These are phyloP conservation scores for Tapirus terrestris DNA, from an alignment of 2,113 vertebrate species.

Conservation along the genomic window DNA sequence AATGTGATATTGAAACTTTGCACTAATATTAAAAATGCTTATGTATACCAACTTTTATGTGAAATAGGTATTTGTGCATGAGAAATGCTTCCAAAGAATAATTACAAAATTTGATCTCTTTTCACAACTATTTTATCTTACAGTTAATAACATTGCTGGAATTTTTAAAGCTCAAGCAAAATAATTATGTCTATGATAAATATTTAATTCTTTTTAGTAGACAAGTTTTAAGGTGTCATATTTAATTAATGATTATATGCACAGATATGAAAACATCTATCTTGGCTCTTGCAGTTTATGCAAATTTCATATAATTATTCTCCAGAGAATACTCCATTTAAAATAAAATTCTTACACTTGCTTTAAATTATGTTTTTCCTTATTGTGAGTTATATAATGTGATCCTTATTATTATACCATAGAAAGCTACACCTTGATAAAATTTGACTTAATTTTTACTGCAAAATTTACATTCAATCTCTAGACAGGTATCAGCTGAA, in stretches of 20 bases:
- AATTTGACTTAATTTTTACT: conserved; percentile 22
- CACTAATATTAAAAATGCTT: conserved; percentile 21
- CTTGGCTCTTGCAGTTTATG: conserved; percentile 40
- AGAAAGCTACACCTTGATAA: conserved; percentile 21
- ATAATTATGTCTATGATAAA: conserved; percentile 59
- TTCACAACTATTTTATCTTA: conserved; percentile 51
- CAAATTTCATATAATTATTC: conserved; percentile 67
- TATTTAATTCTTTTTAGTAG: conserved; percentile 56
- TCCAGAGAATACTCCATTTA: conserved; percentile 41
- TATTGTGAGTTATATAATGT: not conserved
- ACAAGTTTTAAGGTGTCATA: conserved; percentile 48
- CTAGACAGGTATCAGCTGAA: not conserved
- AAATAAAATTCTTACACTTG: conserved; percentile 39
- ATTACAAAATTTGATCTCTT: not conserved
- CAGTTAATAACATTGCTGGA: conserved; percentile 47
- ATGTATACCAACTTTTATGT: not conserved
- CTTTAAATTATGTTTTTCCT: conserved; percentile 32
- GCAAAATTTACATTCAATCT: conserved; percentile 13
- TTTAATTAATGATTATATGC: conserved; percentile 62
- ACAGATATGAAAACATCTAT: conserved; percentile 56
- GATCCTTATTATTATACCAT: not conserved
- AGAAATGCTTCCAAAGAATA: conserved; percentile 21
- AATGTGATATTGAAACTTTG: conserved; percentile 21
- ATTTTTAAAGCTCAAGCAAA: conserved; percentile 35
- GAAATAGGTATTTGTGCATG: not conserved